These are phyloP conservation scores for Oegoconia quadripuncta DNA, from an alignment of 2,888 invertebrate genomes.

Conservation along the genomic window DNA sequence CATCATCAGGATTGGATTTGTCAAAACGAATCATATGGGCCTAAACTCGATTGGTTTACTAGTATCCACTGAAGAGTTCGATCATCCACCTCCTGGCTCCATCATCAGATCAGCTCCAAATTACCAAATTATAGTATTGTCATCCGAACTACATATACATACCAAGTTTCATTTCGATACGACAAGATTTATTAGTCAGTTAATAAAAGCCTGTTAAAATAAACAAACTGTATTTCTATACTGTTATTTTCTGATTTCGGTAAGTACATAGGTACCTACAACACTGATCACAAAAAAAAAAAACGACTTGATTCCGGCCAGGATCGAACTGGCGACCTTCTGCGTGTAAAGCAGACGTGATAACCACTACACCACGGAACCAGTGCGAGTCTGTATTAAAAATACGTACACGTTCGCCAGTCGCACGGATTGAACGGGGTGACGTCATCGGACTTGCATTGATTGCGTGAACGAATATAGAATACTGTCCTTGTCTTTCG, in stretches of 20 bases:
- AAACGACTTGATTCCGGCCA: slow-evolving; percentile 69
- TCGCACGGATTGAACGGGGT: slow-evolving; percentile 4
- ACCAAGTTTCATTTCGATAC: too few species aligned
- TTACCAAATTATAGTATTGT: too few species aligned
- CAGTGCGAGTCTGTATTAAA: slow-evolving; percentile 22
- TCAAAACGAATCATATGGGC: too few species aligned
- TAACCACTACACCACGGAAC: slow-evolving; percentile 93
- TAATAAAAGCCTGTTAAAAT: neutral
- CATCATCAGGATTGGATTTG: neutral
- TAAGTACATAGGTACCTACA: neutral
- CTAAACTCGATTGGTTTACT: too few species aligned
- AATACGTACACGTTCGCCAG: slow-evolving; percentile 12
- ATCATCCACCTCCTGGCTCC: too few species aligned
- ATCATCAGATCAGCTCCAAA: too few species aligned
- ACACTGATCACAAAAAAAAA: slow-evolving; percentile 5
- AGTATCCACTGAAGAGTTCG: too few species aligned
- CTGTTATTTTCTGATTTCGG: neutral
- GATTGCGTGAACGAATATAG: neutral
- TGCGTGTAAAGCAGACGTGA: slow-evolving; percentile 89
- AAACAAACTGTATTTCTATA: neutral
- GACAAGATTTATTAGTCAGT: neutral
- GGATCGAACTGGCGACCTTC: slow-evolving; percentile 76
- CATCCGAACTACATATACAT: too few species aligned
- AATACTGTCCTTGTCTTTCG: too few species aligned
- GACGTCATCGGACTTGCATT: slow-evolving; percentile 7